A percentile compares a stretch with the other conserved stretches of the same genome.
phyloP scores from a whole-genome alignment of 2,113 vertebrate genomes.

The Aspidoscelis tigris region DNA sequence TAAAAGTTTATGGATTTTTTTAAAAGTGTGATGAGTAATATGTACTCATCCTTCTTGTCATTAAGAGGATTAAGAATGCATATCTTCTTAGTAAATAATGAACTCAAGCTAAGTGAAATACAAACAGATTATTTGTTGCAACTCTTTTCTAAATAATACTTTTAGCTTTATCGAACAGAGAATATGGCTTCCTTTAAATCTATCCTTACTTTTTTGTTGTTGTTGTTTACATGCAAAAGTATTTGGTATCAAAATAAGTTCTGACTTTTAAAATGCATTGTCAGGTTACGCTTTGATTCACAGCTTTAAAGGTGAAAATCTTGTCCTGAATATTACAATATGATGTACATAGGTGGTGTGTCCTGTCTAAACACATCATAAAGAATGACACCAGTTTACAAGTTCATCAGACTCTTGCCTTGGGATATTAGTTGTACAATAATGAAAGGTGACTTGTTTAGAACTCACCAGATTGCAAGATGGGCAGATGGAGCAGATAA shows the following conservation, averaged over 20 bases:
- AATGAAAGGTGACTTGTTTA: slow-evolving; percentile 65
- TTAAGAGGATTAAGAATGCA: slow-evolving; percentile 17
- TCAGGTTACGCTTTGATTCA: background rate
- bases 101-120: slow-evolving; percentile 6
- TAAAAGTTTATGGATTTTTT: slow-evolving; percentile 3
- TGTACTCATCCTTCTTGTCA: slow-evolving; percentile 1
- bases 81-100: slow-evolving; percentile 14
- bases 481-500: slow-evolving; percentile 35
- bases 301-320: slow-evolving; percentile 41
- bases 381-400: slow-evolving; percentile 60
- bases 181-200: background rate
- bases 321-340: slow-evolving; percentile 38
- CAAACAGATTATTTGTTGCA: slow-evolving; percentile 5
- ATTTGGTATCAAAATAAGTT: background rate
- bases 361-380: slow-evolving; percentile 61
- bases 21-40: background rate
- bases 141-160: background rate
- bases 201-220: background rate
- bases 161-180: background rate
- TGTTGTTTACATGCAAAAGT: background rate
- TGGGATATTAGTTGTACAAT: slow-evolving; percentile 54
- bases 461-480: slow-evolving; percentile 49
- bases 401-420: slow-evolving; percentile 67
- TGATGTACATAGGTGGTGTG: slow-evolving; percentile 47
- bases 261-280: background rate